Percentiles rank a stretch among this genome's conserved stretches.
Evolutionary conservation across 2,113 vertebrate species (phyloP).

Genomic region (Poicephalus gulielmi): DNA sequence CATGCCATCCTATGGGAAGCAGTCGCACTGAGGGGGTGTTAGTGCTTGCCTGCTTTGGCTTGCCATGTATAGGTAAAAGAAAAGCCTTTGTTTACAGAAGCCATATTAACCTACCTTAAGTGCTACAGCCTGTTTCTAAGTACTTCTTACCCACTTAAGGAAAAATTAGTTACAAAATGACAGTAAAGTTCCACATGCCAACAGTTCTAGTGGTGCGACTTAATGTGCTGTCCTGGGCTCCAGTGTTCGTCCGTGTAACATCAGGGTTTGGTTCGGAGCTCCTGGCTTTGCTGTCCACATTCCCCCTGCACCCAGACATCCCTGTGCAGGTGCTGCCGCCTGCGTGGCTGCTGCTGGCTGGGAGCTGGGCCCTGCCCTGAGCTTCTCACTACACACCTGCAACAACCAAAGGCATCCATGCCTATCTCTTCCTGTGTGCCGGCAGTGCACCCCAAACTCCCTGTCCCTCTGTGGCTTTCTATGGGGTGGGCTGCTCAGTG

Average conservation of each 20-base stretch:
- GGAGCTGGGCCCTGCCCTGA: background rate
- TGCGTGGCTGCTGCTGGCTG: background rate
- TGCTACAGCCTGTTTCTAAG: background rate
- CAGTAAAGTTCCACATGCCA: background rate
- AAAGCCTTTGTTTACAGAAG: slow-evolving; percentile 17
- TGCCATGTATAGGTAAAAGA: background rate
- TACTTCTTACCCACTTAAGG: background rate
- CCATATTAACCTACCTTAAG: background rate
- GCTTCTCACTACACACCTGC: accelerated
- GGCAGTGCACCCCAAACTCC: accelerated
- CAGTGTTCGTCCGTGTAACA: accelerated
- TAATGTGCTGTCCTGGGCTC: background rate
- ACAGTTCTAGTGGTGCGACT: accelerated
- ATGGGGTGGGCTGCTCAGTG: accelerated
- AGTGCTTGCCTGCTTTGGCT: background rate
- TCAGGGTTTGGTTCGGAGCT: accelerated
- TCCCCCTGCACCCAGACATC: background rate
- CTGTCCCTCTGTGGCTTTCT: background rate
- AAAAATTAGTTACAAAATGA: background rate
- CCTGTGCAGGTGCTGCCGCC: background rate
- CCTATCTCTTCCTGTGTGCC: accelerated
- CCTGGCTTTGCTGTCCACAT: accelerated
- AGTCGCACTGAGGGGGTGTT: background rate
- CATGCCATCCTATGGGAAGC: background rate
- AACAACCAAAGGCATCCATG: accelerated